Percentiles rank a stretch among this genome's conserved stretches.
Conservation (phyloP, 2,797 vertebrate species). For the Rhinella marina region DNA sequence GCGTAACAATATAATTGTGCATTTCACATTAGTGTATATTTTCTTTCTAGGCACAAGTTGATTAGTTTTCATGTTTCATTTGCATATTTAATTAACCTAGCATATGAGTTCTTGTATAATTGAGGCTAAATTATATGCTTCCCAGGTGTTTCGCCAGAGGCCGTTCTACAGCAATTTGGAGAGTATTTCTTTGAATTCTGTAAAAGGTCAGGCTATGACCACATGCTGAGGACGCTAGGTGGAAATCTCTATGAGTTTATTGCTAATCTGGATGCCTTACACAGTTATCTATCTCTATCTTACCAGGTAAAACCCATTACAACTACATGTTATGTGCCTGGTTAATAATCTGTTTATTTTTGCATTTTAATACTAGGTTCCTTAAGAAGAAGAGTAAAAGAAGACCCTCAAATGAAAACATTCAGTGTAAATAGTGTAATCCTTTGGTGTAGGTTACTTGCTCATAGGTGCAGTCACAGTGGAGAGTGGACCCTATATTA, state of each 20-base stretch:
- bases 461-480: no score
- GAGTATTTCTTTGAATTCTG: constrained; percentile 85
- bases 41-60: background rate
- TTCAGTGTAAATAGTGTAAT: no score
- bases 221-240: constrained; percentile 82
- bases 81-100: background rate
- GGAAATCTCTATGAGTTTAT: constrained; percentile 82
- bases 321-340: background rate
- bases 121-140: constrained; percentile 51
- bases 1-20: background rate
- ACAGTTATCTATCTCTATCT: constrained; percentile 82
- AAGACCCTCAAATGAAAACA: background rate
- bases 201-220: constrained; percentile 81
- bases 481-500: no score
- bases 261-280: constrained; percentile 81
- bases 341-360: background rate
- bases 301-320: constrained; percentile 75
- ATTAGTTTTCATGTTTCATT: background rate
- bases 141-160: constrained; percentile 74
- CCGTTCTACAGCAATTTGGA: constrained; percentile 79
- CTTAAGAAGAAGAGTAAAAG: background rate
- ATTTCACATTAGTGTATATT: background rate
- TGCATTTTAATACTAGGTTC: background rate
- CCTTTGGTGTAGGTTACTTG: no score
- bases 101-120: constrained; percentile 6